Evolutionary conservation across 2,888 invertebrate genomes (phyloP).

Genomic region (Autographa gamma): DNA sequence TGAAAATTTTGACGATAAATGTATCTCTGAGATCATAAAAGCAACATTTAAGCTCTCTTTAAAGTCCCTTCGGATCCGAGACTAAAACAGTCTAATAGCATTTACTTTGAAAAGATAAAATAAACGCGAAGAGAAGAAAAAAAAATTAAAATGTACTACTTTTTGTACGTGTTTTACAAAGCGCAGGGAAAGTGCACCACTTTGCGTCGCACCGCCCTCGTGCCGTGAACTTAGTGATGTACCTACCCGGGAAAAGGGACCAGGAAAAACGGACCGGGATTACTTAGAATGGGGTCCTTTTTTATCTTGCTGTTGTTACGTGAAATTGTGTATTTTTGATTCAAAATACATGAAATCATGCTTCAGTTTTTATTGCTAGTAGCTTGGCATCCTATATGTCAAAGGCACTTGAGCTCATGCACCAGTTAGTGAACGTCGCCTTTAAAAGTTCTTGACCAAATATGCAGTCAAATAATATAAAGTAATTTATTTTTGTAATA

Average conservation of each 20-base stretch:
- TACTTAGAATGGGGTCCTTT: no score
- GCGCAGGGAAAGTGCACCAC: slow-evolving; percentile 57
- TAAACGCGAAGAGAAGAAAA: slow-evolving; percentile 27
- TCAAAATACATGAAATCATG: no score
- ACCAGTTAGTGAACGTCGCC: no score
- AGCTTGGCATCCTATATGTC: no score
- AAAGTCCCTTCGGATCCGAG: slow-evolving; percentile 15
- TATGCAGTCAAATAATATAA: no score
- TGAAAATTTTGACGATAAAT: neutral
- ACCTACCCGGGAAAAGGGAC: slow-evolving; percentile 19
- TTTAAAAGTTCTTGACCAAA: no score
- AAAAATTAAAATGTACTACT: slow-evolving; percentile 52
- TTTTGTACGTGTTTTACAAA: slow-evolving; percentile 56
- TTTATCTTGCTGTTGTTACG: no score
- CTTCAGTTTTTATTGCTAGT: no score
- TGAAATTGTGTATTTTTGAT: no score
- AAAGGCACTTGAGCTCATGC: no score
- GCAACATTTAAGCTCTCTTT: neutral
- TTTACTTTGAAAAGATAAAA: slow-evolving; percentile 42
- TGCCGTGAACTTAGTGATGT: slow-evolving; percentile 45
- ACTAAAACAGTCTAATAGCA: slow-evolving; percentile 37
- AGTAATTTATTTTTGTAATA: no score
- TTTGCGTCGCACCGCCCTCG: slow-evolving; percentile 52
- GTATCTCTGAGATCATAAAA: neutral
- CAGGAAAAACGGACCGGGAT: slow-evolving; percentile 25